Conservation (phyloP, 2,797 vertebrate genomes). For the Hozukius guyotensis region DNA sequence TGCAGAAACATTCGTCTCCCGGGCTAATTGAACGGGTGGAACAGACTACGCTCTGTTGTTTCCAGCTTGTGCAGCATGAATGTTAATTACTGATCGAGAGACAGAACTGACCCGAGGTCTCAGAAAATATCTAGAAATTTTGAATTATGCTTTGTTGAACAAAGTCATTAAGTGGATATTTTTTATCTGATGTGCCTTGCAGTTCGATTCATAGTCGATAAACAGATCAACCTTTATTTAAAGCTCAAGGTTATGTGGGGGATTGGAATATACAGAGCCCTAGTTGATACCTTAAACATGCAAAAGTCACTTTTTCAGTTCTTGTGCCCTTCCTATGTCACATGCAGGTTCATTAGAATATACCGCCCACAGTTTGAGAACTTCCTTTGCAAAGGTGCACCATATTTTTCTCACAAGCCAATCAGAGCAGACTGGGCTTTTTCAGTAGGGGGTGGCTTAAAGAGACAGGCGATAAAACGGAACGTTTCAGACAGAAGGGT, state of each 20-base stretch:
- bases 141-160: not conserved
- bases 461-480: no score
- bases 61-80: conserved; percentile 9
- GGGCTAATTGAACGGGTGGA: conserved; percentile 1
- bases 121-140: not conserved
- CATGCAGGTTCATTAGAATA: no score
- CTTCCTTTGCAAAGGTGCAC: no score
- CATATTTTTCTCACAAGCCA: no score
- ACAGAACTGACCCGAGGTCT: not conserved
- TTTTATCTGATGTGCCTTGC: not conserved
- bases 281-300: no score
- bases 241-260: not conserved
- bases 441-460: no score
- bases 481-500: no score
- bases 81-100: conserved; percentile 19
- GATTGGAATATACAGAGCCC: not conserved
- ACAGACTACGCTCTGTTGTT: not conserved
- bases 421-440: no score
- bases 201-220: not conserved
- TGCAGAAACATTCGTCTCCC: conserved; percentile 13
- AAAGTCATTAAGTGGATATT: not conserved
- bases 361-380: no score
- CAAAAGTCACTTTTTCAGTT: no score
- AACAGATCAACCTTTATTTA: not conserved
- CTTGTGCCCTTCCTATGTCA: no score